A percentile compares a stretch with the other conserved stretches of the same genome.
These are phyloP conservation scores for Drosophila punjabiensis DNA, from an alignment of 1,140 invertebrate genomes.

Conservation along the genomic window DNA sequence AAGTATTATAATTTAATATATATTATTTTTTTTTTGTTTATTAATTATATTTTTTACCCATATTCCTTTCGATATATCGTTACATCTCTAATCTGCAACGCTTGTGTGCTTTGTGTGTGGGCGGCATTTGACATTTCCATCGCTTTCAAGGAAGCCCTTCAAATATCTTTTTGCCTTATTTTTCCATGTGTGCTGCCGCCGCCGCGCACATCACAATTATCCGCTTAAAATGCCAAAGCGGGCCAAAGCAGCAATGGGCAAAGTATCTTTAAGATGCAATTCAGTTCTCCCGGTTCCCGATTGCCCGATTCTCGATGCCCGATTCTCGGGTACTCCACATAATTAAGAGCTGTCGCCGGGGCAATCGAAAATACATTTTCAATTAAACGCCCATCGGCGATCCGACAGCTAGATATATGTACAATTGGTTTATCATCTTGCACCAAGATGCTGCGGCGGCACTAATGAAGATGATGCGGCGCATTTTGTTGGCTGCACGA, in stretches of 20 bases:
- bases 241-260: constrained; percentile 75
- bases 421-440: constrained; percentile 66
- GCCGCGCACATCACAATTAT: constrained; percentile 61
- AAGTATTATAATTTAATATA: too few relatives aligned
- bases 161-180: constrained; percentile 82
- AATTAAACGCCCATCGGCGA: constrained; percentile 66
- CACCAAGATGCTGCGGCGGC: constrained; percentile 27
- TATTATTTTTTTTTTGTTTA: too few relatives aligned
- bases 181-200: constrained; percentile 47
- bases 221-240: constrained; percentile 75
- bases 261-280: constrained; percentile 78
- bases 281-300: constrained; percentile 25
- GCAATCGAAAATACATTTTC: constrained; percentile 60
- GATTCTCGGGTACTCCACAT: constrained; percentile 33
- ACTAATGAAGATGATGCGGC: constrained; percentile 63
- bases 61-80: not conserved
- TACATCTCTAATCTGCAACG: not conserved
- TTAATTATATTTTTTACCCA: not conserved
- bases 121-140: constrained; percentile 44
- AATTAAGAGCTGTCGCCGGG: constrained; percentile 54
- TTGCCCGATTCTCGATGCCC: not conserved
- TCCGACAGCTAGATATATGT: constrained; percentile 37
- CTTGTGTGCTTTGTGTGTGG: constrained; percentile 22
- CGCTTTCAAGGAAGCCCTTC: constrained; percentile 76
- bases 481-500: constrained; percentile 56